These are phyloP conservation scores for Artibeus lituratus DNA, from an alignment of 2,797 vertebrate species.

Conservation along the genomic window DNA sequence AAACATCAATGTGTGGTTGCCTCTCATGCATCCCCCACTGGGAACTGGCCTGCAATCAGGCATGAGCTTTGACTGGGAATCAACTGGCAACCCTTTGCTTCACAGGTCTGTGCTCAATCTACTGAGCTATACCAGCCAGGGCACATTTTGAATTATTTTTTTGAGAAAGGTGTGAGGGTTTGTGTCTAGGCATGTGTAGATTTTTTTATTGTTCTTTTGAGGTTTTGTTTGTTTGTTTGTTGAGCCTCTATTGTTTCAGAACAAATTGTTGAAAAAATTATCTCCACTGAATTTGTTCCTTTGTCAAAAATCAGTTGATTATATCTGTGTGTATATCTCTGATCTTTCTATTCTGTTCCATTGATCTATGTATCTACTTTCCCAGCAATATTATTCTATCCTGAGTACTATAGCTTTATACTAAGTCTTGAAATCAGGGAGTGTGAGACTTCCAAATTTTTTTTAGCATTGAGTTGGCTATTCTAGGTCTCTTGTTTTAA, in stretches of 20 bases:
- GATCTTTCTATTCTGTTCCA: not conserved
- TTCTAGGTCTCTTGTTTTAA: conserved; percentile 2
- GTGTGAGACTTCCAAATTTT: not conserved
- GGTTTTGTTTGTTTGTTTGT: not conserved
- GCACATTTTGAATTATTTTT: not conserved
- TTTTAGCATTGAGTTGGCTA: not conserved
- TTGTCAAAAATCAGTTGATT: not conserved
- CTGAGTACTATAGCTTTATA: not conserved
- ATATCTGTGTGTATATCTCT: not conserved
- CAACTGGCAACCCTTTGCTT: no score
- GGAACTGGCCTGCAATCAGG: no score
- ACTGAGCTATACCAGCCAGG: no score
- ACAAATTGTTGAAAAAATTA: not conserved
- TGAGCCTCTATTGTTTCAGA: not conserved
- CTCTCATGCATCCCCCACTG: no score
- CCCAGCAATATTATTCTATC: not conserved
- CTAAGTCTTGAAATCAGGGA: not conserved
- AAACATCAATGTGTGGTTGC: no score
- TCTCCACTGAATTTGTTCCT: not conserved
- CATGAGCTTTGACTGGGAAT: no score
- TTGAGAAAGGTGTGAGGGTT: not conserved
- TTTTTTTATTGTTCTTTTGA: not conserved
- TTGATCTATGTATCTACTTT: not conserved
- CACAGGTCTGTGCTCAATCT: no score
- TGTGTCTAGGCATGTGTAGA: not conserved